Evolutionary conservation across 1,140 invertebrate species (phyloP), one percentile per base, ranked within the genome.

Genomic region (Trialeurodes vaporariorum): DNA sequence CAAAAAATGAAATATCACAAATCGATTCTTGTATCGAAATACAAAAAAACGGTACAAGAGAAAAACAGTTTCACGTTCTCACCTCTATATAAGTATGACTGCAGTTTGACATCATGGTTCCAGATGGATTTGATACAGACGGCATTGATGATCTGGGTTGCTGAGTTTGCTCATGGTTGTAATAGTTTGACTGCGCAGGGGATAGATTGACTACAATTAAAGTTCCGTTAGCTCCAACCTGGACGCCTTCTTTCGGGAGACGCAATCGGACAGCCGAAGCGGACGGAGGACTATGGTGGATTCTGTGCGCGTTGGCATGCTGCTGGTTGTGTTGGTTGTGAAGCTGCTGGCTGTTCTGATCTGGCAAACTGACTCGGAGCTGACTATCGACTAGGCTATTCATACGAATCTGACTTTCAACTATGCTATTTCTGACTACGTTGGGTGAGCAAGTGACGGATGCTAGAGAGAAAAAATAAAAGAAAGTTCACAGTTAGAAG

Each of bases 121-220:
- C 70, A 75, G 79, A 67, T 5, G 34, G 34, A 49, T 49, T 5
- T 9, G 34, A 49, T 17, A 49, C 34, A 5, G 34, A 49, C 5
- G 34, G 34, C 34, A 49, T 49, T 49, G 17, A 49, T 5, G 17
- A 9, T 9, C 34, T 5, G 5, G 34, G 17, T 17, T 75, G 79
- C 27, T 73, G 74, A 77, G 76, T 79, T 27, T 73, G 70, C 58
- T 69, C 59, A 67, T 67, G 26, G 72, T 72, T 23, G 75, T 62
- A 25, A 69, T 49, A 40, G 67, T 58, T 25, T 67, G 0, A 67
- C 17, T 68, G 67, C 1, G 72, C 68, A 59, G 89, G 88, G 12
- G 90, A 89, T n/a, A 91, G 79, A 71, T 88, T 90, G 0, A 92
- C 89, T 0, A 91, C 89, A 0, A 92, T 79, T 1, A 91, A 87